Conservation (phyloP, 2,888 invertebrate genomes). For the Emmelina monodactyla region DNA sequence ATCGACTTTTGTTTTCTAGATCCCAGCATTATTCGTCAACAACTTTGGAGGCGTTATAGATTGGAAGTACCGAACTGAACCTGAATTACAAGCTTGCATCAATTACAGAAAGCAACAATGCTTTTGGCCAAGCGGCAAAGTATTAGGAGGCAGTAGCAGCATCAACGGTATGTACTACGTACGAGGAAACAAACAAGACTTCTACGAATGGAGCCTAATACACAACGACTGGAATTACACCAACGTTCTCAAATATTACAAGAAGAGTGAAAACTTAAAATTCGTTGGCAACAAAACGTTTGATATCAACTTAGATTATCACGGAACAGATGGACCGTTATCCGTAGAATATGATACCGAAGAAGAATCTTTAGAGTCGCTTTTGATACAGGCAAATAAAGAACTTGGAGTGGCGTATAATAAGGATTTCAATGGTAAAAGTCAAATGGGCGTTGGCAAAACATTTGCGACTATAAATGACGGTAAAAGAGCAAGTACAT, state of each 20-base stretch:
- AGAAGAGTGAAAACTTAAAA: constrained; percentile 23
- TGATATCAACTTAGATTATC: neutral
- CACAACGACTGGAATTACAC: constrained; percentile 51
- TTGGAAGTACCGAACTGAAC: constrained; percentile 10
- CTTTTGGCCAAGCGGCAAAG: constrained; percentile 49
- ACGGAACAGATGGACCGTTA: neutral
- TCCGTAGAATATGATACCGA: constrained; percentile 4
- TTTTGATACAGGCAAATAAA: constrained; percentile 8
- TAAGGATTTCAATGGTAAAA: constrained; percentile 8
- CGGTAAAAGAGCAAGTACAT: constrained; percentile 22
- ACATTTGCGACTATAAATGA: constrained; percentile 16
- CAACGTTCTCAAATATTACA: constrained; percentile 32
- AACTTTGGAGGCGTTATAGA: constrained; percentile 9
- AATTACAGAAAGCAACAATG: constrained; percentile 5
- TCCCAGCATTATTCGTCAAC: constrained; percentile 11
- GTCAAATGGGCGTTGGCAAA: constrained; percentile 18
- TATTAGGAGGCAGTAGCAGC: constrained; percentile 57
- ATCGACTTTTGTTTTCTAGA: constrained; percentile 9
- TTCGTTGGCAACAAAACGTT: neutral
- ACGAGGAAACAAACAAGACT: constrained; percentile 47
- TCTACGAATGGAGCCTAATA: constrained; percentile 49
- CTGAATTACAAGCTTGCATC: constrained; percentile 6
- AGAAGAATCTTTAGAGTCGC: constrained; percentile 3
- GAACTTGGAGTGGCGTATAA: constrained; percentile 7
- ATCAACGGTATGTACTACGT: constrained; percentile 60